Conservation (phyloP, 2,113 vertebrate genomes). For the Oplegnathus fasciatus region DNA sequence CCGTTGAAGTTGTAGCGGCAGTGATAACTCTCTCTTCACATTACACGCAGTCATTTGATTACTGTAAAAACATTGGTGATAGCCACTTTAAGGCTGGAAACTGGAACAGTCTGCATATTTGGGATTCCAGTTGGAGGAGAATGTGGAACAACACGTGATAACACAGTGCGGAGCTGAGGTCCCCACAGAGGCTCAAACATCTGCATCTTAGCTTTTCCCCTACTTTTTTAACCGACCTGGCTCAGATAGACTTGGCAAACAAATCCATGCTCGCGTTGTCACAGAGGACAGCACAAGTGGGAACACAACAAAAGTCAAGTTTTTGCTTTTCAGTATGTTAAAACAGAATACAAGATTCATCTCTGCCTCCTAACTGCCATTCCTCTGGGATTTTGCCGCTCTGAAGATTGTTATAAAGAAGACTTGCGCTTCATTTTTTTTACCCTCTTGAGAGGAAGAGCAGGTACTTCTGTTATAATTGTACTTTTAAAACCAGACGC, state of each 20-base stretch:
- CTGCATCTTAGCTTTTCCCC: neutral
- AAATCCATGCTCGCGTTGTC: neutral
- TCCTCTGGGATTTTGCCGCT: neutral
- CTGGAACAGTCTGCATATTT: neutral
- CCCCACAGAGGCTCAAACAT: neutral
- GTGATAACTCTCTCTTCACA: neutral
- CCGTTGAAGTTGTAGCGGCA: too few relatives aligned
- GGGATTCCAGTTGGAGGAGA: neutral
- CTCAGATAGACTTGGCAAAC: neutral
- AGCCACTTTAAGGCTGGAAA: neutral
- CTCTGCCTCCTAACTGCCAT: neutral
- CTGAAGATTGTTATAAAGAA: neutral
- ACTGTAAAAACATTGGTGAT: neutral
- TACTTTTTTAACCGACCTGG: neutral
- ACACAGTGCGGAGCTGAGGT: neutral
- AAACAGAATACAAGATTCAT: neutral
- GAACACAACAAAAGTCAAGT: neutral
- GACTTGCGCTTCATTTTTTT: too few relatives aligned
- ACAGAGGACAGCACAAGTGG: neutral
- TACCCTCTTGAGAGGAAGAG: neutral
- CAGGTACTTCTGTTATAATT: neutral
- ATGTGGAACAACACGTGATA: neutral
- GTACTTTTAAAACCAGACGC: conserved; percentile 23
- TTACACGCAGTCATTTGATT: neutral
- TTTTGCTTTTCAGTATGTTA: neutral